phyloP scores from a whole-genome alignment of 2,888 invertebrate species.

The Epinotia brunnichana region DNA sequence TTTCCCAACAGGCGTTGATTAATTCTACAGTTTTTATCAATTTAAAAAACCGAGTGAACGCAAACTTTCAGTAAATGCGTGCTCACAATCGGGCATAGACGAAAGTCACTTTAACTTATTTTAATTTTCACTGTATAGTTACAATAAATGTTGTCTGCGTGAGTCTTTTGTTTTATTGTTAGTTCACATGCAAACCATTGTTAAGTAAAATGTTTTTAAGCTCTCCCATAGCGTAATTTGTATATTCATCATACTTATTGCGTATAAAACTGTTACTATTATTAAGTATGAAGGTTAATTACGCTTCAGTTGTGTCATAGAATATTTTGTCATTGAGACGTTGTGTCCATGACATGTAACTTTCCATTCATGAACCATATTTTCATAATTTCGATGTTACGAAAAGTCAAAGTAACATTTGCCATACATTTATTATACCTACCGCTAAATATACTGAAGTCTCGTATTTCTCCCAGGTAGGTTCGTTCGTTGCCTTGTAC shows the following conservation, averaged over 20 bases:
- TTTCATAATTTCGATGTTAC: too few relatives aligned
- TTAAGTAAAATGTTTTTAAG: slow-evolving; percentile 9
- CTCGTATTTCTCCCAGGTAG: too few relatives aligned
- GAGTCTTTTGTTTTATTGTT: slow-evolving; percentile 37
- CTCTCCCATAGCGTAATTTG: neutral
- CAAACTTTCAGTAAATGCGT: slow-evolving; percentile 13
- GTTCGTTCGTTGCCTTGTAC: too few relatives aligned
- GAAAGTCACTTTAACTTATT: slow-evolving; percentile 33
- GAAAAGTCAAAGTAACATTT: too few relatives aligned
- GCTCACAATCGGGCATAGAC: slow-evolving; percentile 7
- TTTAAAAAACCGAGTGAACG: slow-evolving; percentile 12
- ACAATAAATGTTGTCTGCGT: slow-evolving; percentile 38
- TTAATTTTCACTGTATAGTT: slow-evolving; percentile 38
- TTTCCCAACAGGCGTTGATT: neutral
- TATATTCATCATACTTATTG: too few relatives aligned
- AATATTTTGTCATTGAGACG: neutral
- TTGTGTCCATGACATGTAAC: too few relatives aligned
- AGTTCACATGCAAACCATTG: slow-evolving; percentile 26
- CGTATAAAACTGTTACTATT: neutral
- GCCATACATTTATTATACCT: too few relatives aligned
- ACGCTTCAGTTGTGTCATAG: neutral
- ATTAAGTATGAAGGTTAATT: neutral
- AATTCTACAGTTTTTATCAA: neutral
- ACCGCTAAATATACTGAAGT: too few relatives aligned
- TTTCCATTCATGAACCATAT: too few relatives aligned